Percentiles rank a stretch among this genome's conserved stretches.
Conservation (phyloP, 2,888 invertebrate genomes). For the Lottia scabra region DNA sequence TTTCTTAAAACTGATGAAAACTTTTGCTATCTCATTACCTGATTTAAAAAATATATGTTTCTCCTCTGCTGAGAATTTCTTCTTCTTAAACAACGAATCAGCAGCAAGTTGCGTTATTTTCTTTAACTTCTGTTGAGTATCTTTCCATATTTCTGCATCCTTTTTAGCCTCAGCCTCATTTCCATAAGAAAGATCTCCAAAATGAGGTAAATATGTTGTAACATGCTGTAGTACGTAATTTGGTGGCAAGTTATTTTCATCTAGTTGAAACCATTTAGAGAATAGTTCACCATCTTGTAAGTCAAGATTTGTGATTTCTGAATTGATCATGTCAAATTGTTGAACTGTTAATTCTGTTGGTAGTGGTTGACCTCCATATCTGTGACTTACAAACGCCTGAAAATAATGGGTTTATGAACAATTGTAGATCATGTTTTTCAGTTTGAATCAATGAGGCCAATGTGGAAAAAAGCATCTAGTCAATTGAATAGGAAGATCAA, state of each 20-base stretch:
- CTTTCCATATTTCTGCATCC: constrained; percentile 46
- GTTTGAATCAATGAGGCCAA: no score
- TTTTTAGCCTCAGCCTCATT: constrained; percentile 43
- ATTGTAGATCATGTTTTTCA: no score
- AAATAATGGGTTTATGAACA: no score
- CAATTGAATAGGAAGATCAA: no score
- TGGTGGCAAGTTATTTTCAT: constrained; percentile 59
- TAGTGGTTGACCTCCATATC: constrained; percentile 64
- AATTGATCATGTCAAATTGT: constrained; percentile 49
- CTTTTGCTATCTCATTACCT: constrained; percentile 43
- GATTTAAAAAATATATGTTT: constrained; percentile 50
- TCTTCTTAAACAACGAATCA: constrained; percentile 34
- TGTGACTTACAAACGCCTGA: constrained; percentile 55
- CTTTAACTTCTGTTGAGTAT: constrained; percentile 37
- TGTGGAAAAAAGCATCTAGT: no score
- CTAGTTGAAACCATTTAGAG: constrained; percentile 58
- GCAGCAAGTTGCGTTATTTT: constrained; percentile 44
- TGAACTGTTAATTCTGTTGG: constrained; percentile 45
- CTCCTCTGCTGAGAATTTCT: constrained; percentile 36
- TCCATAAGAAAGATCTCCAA: constrained; percentile 48
- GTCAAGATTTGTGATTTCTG: constrained; percentile 34
- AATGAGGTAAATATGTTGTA: constrained; percentile 50
- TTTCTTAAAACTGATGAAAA: no score
- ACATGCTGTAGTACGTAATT: constrained; percentile 60
- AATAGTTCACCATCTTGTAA: constrained; percentile 43